Evolutionary conservation across 30 jellyfish, hydroid and myxozoan genomes (phyloP), one percentile per base, ranked within the genome.

Genomic region (Cassiopea xamachana): DNA sequence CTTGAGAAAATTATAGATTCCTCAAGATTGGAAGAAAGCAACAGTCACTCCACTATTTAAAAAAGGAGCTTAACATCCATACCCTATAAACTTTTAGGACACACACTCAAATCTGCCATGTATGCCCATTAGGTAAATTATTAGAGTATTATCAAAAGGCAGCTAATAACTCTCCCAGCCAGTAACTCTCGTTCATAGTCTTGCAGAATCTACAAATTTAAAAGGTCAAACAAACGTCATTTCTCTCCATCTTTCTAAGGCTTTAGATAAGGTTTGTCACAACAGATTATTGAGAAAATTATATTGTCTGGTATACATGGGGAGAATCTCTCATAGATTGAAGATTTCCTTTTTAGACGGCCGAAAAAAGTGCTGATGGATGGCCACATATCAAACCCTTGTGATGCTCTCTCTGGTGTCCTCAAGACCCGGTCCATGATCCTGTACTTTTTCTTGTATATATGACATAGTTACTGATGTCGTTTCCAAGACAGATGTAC

Each of bases 341-440:
- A 85, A 48, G 55, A 39, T 80, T 85, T 85, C 93, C 93, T 85
- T 60, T 85, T 60, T 18, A 81, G 87, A 3, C 47, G 94, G 69
- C 0, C 94, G 77, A 89, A 87, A 64, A 87, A 75, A 77, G 94
- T 87, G 16, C 85, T 77, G 70, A 68, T 77, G 83, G 89, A 69
- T 44, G 94, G 89, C 71, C 77, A 77, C 60, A 84, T 75, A 87
- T 76, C 94, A 50, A 47, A 46, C 60, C 12, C 83, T 10, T 61
- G 89, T 61, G 58, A 78, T 77, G 94, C 76, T 77, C 61, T 69
- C 15, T 87, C 94, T 7, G 89, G 94, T 60, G 77, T 87, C 94
- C 94, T 76, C 94, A 87, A 69, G 94, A 77, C 59, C 76, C 89
- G n/a, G 94, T 77, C 68, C 84, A 75, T 48, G 93, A 88, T 60